Conservation (phyloP, 2,888 invertebrate genomes). For the Tinea trinotella region DNA sequence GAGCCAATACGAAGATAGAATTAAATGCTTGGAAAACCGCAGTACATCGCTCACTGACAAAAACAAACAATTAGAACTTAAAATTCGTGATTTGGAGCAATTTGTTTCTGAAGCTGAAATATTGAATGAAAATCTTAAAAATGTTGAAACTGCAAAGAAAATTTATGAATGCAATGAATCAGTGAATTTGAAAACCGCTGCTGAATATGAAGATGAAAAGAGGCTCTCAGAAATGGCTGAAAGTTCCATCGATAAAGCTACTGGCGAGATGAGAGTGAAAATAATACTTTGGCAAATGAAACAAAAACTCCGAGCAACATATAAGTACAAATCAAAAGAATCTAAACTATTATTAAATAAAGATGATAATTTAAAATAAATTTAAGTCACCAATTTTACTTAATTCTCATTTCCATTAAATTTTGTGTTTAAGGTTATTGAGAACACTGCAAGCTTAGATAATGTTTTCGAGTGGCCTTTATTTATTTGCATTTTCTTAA, state of each 20-base stretch:
- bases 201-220: neutral
- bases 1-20: conserved; percentile 4
- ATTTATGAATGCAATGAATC: neutral
- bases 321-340: conserved; percentile 8
- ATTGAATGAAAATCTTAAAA: neutral
- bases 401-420: neutral
- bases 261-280: conserved; percentile 1
- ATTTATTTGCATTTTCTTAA: neutral
- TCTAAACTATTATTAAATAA: neutral
- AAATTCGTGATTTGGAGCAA: neutral
- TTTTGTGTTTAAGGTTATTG: neutral
- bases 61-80: conserved; percentile 12
- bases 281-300: conserved; percentile 14
- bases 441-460: neutral
- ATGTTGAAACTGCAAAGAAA: neutral
- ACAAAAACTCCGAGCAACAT: conserved; percentile 8
- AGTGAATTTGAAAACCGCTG: neutral
- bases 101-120: neutral
- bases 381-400: neutral
- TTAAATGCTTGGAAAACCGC: conserved; percentile 1
- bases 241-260: neutral
- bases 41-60: neutral
- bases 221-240: neutral
- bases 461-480: neutral
- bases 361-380: neutral